These are phyloP conservation scores for Blastobasis lacticolella DNA, from an alignment of 2,888 invertebrate species.

Conservation along the genomic window DNA sequence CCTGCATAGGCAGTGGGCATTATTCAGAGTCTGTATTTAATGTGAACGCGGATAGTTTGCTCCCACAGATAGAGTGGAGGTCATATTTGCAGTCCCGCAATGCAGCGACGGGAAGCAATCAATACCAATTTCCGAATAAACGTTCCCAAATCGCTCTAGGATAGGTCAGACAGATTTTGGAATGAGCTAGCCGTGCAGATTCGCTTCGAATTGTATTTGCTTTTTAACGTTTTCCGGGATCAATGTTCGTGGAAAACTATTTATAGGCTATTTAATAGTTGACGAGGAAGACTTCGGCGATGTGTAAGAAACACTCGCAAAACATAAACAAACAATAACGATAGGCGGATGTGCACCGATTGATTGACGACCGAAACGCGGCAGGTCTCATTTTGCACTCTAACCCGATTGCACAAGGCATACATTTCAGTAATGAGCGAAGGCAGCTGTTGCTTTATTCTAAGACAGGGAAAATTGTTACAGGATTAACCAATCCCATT, in stretches of 20 bases:
- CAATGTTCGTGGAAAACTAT: no score
- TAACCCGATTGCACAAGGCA: background rate
- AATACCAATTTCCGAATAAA: constrained; percentile 59
- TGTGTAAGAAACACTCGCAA: constrained; percentile 32
- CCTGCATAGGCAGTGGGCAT: no score
- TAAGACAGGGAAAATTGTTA: constrained; percentile 9
- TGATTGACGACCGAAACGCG: constrained; percentile 7
- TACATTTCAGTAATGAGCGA: background rate
- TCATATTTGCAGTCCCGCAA: constrained; percentile 26
- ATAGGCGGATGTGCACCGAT: constrained; percentile 28
- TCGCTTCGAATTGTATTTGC: no score
- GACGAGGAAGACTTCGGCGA: constrained; percentile 25
- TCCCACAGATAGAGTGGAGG: constrained; percentile 10
- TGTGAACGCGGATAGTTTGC: no score
- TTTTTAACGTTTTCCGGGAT: no score
- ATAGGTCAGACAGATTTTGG: no score
- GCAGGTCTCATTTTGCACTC: background rate
- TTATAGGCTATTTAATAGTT: no score
- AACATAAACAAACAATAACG: constrained; percentile 34
- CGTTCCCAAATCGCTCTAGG: no score
- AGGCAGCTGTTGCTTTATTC: constrained; percentile 3
- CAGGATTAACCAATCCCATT: constrained; percentile 16
- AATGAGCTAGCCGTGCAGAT: no score
- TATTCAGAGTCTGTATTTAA: no score
- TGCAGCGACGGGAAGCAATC: constrained; percentile 39